Evolutionary conservation across 2,888 invertebrate genomes (phyloP).

Genomic region (Idaea dimidiata): DNA sequence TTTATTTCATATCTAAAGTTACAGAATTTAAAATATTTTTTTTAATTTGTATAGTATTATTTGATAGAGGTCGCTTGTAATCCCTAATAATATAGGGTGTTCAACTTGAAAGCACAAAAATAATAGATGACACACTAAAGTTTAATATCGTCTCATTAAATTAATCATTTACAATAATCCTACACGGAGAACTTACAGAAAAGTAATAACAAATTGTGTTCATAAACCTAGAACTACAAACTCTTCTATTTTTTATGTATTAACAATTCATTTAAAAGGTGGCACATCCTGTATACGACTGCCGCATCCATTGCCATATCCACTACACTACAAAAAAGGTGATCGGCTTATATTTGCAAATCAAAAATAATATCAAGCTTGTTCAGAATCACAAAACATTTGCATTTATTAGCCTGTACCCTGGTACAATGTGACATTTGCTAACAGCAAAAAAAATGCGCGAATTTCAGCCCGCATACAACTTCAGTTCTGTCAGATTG

Average conservation of each 20-base stretch:
- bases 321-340: neutral
- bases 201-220: neutral
- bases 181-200: neutral
- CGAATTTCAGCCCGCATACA: no score
- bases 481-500: no score
- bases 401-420: neutral
- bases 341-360: neutral
- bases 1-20: no score
- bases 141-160: no score
- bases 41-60: no score
- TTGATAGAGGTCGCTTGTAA: no score
- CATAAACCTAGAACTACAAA: neutral
- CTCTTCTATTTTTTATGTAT: conserved; percentile 7
- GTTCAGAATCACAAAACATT: neutral
- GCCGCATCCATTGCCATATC: conserved; percentile 31
- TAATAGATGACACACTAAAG: no score
- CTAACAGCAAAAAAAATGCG: neutral
- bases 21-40: no score
- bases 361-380: neutral
- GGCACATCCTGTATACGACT: conserved; percentile 37
- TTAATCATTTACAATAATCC: neutral
- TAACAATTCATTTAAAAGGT: conserved; percentile 16
- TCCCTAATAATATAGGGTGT: no score
- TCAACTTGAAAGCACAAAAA: no score
- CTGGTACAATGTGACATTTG: neutral